A percentile compares a stretch with the other conserved stretches of the same genome.
Evolutionary conservation across 1,140 invertebrate genomes (phyloP).

Genomic region (Colletes gigas): DNA sequence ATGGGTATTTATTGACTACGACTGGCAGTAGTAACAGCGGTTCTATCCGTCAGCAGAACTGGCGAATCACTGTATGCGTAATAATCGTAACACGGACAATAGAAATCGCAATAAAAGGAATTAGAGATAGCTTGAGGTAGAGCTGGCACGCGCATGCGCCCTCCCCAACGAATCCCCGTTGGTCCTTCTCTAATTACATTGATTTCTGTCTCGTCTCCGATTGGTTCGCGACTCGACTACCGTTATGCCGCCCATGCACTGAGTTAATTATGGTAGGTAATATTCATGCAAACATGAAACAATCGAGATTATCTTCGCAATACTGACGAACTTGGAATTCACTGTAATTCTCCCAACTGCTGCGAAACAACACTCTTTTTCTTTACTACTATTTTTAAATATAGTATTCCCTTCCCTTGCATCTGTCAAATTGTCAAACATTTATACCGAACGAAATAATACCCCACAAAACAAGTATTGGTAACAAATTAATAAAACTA

Average conservation of each 20-base stretch:
- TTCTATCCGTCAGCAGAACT: conserved; percentile 2
- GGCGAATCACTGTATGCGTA: not conserved
- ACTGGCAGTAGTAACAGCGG: not conserved
- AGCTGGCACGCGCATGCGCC: conserved; percentile 49
- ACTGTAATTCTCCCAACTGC: too few species aligned
- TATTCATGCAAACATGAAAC: conserved; percentile 41
- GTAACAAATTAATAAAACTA: too few species aligned
- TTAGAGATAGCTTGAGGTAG: conserved; percentile 29
- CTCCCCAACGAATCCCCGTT: conserved; percentile 42
- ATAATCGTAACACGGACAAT: conserved; percentile 43
- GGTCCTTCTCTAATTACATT: conserved; percentile 63
- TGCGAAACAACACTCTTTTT: not conserved
- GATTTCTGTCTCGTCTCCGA: conserved; percentile 48
- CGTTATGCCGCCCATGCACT: conserved; percentile 28
- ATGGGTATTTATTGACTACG: not conserved
- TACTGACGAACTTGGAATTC: not conserved
- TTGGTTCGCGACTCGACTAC: conserved; percentile 51
- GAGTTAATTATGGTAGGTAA: conserved; percentile 37
- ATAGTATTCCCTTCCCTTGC: not conserved
- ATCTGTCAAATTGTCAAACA: not conserved
- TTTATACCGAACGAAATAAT: not conserved
- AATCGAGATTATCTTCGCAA: conserved; percentile 33
- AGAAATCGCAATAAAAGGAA: conserved; percentile 19
- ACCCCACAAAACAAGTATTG: not conserved
- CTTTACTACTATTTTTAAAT: not conserved